These are phyloP conservation scores for Nothocercus nigrocapillus DNA, from an alignment of 2,113 vertebrate species.

Conservation along the genomic window DNA sequence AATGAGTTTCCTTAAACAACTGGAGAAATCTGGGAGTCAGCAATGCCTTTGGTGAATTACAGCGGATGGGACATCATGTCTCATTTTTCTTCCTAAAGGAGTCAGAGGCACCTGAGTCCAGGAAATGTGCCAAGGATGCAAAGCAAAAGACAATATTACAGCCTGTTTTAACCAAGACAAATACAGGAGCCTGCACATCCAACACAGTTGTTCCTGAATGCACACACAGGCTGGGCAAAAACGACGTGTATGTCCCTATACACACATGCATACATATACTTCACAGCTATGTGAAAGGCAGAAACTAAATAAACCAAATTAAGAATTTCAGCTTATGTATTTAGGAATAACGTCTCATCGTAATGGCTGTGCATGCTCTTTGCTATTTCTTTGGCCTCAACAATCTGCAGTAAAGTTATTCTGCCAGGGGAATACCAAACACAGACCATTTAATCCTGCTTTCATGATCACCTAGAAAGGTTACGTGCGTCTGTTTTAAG, in stretches of 20 bases:
- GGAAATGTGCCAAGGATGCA: background rate
- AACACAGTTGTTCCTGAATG: background rate
- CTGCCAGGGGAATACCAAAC: background rate
- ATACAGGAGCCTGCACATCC: background rate
- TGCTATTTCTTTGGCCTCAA: background rate
- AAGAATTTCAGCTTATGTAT: background rate
- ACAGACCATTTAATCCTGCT: background rate
- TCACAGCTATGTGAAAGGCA: background rate
- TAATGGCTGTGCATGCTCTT: background rate
- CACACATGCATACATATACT: background rate
- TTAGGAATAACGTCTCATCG: background rate
- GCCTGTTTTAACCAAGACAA: background rate
- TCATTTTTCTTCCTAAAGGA: background rate
- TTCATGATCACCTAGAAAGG: background rate
- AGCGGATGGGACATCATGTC: conserved; percentile 25
- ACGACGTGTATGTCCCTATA: background rate
- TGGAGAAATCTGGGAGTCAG: conserved; percentile 5
- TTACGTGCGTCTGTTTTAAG: background rate
- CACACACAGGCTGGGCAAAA: accelerated
- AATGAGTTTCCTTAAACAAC: background rate
- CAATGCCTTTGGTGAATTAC: background rate
- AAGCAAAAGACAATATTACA: background rate
- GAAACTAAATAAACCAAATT: background rate
- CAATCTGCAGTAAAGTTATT: background rate
- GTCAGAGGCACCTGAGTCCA: conserved; percentile 43